Base-by-base conservation (phyloP, 1,140 invertebrate species). In the Heliconius nattereri region DNA sequence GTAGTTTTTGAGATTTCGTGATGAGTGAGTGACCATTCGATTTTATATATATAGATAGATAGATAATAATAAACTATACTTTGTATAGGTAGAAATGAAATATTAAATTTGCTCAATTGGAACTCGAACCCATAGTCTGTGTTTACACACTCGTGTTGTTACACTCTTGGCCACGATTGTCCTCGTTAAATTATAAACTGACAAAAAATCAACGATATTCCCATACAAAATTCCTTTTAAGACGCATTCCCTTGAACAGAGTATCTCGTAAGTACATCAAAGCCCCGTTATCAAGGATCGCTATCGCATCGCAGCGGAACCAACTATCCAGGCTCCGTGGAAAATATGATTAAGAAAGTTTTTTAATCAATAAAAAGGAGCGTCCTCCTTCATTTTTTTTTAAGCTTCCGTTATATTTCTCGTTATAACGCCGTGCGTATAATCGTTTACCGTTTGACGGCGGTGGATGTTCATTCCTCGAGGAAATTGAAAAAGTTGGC, bases 281-380 rank as follows among this genome's bases (percentile, higher is more conserved):
- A 26, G 23, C 0, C 23, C 8, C 3, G 26, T 7, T 66, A 66
- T 66, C 23, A 26, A 29, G 60, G 29, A 66, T 16, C 23, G 60
- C 23, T 26, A 66, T 66, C 60, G 60, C 23, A 66, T 66, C 60
- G 16, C 26, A 26, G 26, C 26, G 26, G 9, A 13, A 23, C 60
- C 60, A 66, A 66, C 60, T 66, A 66, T 66, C 60, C 26, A 29
- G 60, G 60, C 60, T 13, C 60, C 60, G 60, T 26, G 13, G 60
- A 23, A 66, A 66, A 66, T 66, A 29, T 66, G 60, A 66, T 66
- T 66, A 66, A 66, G 60, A 66, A 66, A 66, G 60, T 66, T 66
- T 66, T 66, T 66, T 66, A 66, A 66, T 66, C 60, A 66, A 66
- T 66, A 66, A 66, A 60, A 29, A 66, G 60, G 23, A 66, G 23